Conservation (phyloP, 2,113 vertebrate genomes). For the Nematolebias whitei region DNA sequence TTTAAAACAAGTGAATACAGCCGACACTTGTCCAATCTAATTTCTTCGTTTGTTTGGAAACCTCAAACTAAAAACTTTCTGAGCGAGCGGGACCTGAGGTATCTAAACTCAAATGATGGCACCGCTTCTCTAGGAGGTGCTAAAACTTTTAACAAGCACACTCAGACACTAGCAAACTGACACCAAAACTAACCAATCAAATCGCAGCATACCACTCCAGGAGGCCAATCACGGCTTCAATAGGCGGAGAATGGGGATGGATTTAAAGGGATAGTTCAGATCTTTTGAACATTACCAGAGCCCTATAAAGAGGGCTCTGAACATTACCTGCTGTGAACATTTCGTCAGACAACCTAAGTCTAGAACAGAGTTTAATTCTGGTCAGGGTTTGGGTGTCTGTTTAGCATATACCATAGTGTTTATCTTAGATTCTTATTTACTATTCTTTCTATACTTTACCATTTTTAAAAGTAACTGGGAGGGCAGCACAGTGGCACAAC, state of each 20-base stretch:
- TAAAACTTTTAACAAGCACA: fast-evolving
- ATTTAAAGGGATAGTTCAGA: too few relatives aligned
- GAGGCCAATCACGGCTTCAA: slow-evolving; percentile 40
- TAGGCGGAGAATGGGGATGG: background rate
- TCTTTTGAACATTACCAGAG: too few relatives aligned
- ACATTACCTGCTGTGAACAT: too few relatives aligned
- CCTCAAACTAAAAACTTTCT: background rate
- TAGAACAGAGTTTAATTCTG: too few relatives aligned
- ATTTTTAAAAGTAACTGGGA: too few relatives aligned
- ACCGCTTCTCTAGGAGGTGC: slow-evolving; percentile 10
- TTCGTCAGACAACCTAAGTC: too few relatives aligned
- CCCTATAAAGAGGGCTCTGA: too few relatives aligned
- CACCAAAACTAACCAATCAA: slow-evolving; percentile 20
- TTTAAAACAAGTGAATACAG: background rate
- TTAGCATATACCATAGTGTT: too few relatives aligned
- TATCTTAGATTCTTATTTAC: too few relatives aligned
- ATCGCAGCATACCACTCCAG: background rate
- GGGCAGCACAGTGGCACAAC: too few relatives aligned
- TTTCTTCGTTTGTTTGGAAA: background rate
- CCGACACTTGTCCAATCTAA: background rate
- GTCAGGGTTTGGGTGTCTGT: too few relatives aligned
- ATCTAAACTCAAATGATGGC: background rate
- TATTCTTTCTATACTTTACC: too few relatives aligned
- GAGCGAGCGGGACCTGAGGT: background rate
- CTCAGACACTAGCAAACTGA: slow-evolving; percentile 1